These are phyloP conservation scores for Sweltsa coloradensis DNA, from an alignment of 1,140 invertebrate genomes.

Conservation along the genomic window DNA sequence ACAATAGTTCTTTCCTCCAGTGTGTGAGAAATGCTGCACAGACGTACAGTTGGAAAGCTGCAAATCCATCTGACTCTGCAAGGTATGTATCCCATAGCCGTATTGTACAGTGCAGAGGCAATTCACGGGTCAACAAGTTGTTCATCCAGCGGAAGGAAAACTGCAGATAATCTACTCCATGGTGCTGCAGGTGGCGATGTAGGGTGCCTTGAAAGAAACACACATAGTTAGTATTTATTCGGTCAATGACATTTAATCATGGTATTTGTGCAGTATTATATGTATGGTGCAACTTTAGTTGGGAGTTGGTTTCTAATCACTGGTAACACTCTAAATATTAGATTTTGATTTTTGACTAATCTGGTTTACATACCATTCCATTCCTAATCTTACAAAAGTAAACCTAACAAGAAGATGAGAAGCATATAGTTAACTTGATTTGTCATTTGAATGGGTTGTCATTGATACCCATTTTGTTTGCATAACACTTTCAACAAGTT, in stretches of 20 bases:
- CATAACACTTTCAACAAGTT: too few relatives aligned
- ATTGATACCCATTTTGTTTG: too few relatives aligned
- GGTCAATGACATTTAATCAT: neutral
- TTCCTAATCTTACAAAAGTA: too few relatives aligned
- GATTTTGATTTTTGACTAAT: too few relatives aligned
- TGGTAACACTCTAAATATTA: too few relatives aligned
- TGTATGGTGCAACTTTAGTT: too few relatives aligned
- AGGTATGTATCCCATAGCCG: conserved; percentile 99
- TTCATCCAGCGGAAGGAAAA: conserved; percentile 99
- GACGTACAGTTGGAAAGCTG: conserved; percentile 95
- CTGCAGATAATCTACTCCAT: conserved; percentile 96
- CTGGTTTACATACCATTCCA: too few relatives aligned
- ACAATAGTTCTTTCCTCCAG: conserved; percentile 81
- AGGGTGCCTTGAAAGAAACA: conserved; percentile 48
- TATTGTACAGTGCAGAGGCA: conserved; percentile 95
- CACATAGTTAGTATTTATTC: conserved; percentile 1
- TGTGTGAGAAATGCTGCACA: conserved; percentile 96
- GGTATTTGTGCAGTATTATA: neutral
- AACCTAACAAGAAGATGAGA: too few relatives aligned
- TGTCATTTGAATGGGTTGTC: too few relatives aligned
- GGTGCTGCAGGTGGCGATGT: conserved; percentile 82
- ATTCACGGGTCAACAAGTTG: conserved; percentile 93
- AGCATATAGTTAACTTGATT: too few relatives aligned
- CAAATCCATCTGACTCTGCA: conserved; percentile 91
- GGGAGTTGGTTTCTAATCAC: too few relatives aligned